Base-by-base conservation (phyloP, 2,888 invertebrate genomes). In the Sinohyriopsis cumingii region DNA sequence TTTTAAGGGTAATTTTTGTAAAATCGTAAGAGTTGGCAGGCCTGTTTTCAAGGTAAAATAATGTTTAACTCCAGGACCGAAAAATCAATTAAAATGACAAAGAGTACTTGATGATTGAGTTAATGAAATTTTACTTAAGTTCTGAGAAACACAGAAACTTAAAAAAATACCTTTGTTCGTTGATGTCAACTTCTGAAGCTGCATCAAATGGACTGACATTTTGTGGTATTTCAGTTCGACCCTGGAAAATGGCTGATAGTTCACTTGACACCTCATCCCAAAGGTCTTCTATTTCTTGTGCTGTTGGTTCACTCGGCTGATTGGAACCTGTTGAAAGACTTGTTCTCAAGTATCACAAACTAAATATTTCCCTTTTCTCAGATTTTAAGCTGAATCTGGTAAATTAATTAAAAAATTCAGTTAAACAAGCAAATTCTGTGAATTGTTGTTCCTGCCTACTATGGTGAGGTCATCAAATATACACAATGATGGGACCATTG, bases 121-220 rank as follows among this genome's bases (percentile, higher is more conserved):
- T 45, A 45, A 0, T 15, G 45, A 45, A 45, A 45, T 45, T 45
- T 45, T 45, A 45, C 12, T 12, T 12, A 3, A 45, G 12, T 22
- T 57, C 15, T 22, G 57, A 24, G 9, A 12, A 22, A 65, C 19
- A 57, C 55, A 25, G 20, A 55, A 33, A 55, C 18, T 6, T 64
- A 22, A 19, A 69, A 22, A 7, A 69, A 56, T 91, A 95, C 96
- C 95, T 96, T 91, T 97, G 97, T 86, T 96, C 94, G 84, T 97
- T 96, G 72, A 96, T 94, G 59, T 94, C 93, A 57, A 93, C 92
- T 80, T 96, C 96, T 6, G 95, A 94, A 1, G 95, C 93, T 20
- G 95, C 95, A 80, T 89, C 89, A 80, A 89, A 89, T 15, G 90
- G 90, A 20, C 84, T 65, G 9, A 94, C 92, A 83, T 93, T 88